Percentiles rank a stretch among this genome's conserved stretches.
phyloP scores from a whole-genome alignment of 2,888 invertebrate genomes.

The Chironomus tentans region DNA sequence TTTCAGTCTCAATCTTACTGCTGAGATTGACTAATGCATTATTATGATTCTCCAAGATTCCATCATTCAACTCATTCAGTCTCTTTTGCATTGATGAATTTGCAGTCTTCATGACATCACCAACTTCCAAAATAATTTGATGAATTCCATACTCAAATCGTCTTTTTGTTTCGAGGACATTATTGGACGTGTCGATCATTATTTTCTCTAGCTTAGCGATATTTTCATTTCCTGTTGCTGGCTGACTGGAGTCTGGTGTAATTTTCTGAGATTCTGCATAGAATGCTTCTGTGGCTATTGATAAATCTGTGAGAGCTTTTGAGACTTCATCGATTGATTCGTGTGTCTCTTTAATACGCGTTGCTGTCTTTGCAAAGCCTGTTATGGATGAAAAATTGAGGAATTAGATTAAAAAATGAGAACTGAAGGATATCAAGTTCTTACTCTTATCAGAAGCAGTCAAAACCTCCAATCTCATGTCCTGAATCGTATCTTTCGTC shows the following conservation, averaged over 20 bases:
- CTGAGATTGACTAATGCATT: constrained; percentile 64
- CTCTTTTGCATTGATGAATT: constrained; percentile 57
- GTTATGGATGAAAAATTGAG: background rate
- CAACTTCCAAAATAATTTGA: constrained; percentile 67
- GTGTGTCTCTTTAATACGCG: constrained; percentile 48
- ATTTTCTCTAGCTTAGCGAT: constrained; percentile 67
- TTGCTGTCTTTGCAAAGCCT: constrained; percentile 44
- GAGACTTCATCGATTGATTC: constrained; percentile 48
- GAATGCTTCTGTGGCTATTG: constrained; percentile 48
- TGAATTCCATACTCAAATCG: constrained; percentile 77
- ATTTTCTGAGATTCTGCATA: constrained; percentile 48
- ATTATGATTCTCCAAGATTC: constrained; percentile 62
- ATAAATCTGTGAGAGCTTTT: constrained; percentile 49
- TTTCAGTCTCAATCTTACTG: constrained; percentile 65
- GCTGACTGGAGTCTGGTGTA: constrained; percentile 46
- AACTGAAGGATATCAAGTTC: constrained; percentile 27
- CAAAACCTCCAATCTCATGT: constrained; percentile 45
- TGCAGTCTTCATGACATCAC: constrained; percentile 56
- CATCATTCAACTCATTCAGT: constrained; percentile 59
- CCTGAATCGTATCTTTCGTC: constrained; percentile 50
- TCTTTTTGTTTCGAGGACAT: constrained; percentile 73
- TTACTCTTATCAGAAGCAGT: constrained; percentile 44
- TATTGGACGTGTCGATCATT: constrained; percentile 72
- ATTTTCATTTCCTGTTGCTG: constrained; percentile 41
- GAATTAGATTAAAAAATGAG: background rate